Evolutionary conservation across 2,113 vertebrate species (phyloP).

Genomic region (Myotis yumanensis): DNA sequence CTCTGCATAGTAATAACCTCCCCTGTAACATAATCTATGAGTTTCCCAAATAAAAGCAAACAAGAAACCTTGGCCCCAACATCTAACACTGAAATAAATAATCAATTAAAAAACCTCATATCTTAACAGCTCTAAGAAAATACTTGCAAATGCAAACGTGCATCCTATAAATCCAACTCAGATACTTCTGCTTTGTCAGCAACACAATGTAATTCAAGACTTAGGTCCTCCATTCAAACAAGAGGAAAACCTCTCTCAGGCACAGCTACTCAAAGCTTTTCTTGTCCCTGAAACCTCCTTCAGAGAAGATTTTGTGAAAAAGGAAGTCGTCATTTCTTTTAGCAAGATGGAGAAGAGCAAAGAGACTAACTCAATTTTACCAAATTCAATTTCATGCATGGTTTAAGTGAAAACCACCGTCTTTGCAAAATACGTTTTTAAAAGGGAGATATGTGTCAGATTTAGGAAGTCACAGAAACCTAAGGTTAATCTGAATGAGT

Average conservation of each 20-base stretch:
- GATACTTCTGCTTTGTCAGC: background rate
- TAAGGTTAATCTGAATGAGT: background rate
- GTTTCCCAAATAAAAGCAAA: slow-evolving; percentile 6
- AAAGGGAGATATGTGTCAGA: background rate
- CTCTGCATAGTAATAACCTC: background rate
- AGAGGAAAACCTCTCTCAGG: background rate
- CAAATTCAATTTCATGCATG: background rate
- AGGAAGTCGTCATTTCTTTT: background rate
- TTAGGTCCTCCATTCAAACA: background rate
- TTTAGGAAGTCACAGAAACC: background rate
- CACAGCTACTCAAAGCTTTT: background rate
- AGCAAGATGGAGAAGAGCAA: background rate
- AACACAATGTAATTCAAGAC: background rate
- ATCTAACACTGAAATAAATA: background rate
- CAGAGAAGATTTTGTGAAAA: background rate
- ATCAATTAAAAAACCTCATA: background rate
- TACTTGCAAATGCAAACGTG: background rate
- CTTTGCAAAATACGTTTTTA: slow-evolving; percentile 17
- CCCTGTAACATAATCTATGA: background rate
- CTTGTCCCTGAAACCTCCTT: background rate
- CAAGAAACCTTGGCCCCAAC: background rate
- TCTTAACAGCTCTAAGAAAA: background rate
- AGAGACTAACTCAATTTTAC: background rate
- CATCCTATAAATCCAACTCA: background rate
- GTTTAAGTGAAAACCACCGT: slow-evolving; percentile 17